Percentiles rank a stretch among this genome's conserved stretches.
These are phyloP conservation scores for Mythimna loreyi DNA, from an alignment of 2,888 invertebrate species.

Conservation along the genomic window DNA sequence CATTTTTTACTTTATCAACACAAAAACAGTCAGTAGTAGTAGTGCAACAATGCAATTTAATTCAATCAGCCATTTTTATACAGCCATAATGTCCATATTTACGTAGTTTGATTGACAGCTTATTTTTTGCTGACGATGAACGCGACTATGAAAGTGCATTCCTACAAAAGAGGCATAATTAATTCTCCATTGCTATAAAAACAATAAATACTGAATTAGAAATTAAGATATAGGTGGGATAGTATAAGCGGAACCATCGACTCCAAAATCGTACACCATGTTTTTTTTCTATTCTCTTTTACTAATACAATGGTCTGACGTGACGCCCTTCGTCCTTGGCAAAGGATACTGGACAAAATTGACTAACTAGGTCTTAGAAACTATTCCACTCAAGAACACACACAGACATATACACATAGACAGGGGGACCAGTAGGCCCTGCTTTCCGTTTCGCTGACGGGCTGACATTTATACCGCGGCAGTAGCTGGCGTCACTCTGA, in stretches of 20 bases:
- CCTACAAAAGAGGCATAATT: not conserved
- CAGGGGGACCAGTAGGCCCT: too few relatives aligned
- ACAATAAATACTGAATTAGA: not conserved
- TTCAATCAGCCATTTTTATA: not conserved
- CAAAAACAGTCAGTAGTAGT: not conserved
- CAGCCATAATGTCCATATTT: not conserved
- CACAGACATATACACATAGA: too few relatives aligned
- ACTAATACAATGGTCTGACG: too few relatives aligned
- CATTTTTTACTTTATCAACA: too few relatives aligned
- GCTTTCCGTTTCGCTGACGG: too few relatives aligned
- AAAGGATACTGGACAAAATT: too few relatives aligned
- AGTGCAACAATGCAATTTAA: not conserved
- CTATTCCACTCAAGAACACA: too few relatives aligned
- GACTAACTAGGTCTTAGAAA: too few relatives aligned
- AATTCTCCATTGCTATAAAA: not conserved
- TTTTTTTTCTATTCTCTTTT: not conserved
- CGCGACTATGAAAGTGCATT: constrained; percentile 16
- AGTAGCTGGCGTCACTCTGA: too few relatives aligned
- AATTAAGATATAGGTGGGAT: not conserved
- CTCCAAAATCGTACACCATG: not conserved
- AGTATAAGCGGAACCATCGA: too few relatives aligned
- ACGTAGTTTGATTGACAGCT: constrained; percentile 14
- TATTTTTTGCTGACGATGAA: constrained; percentile 9
- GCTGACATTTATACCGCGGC: too few relatives aligned
- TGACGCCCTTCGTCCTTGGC: too few relatives aligned